Base-by-base conservation (phyloP, 2,888 invertebrate genomes). In the Rhingia campestris region DNA sequence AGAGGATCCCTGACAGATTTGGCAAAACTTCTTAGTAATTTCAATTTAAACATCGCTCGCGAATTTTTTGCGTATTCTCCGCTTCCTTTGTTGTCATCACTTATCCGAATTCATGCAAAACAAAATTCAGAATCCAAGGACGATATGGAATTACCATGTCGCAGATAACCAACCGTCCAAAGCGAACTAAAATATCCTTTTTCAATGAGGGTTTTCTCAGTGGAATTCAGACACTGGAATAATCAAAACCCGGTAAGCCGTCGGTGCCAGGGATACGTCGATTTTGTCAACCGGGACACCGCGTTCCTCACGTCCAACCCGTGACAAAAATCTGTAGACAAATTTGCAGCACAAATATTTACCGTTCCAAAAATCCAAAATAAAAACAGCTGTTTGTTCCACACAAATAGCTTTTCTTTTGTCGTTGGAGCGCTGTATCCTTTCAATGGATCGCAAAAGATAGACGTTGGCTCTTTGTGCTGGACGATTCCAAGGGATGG, bases 271-370 rank as follows among this genome's bases (percentile, higher is more conserved):
- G 49, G 41, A 58, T 59, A 51, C 54, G 47, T 58, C 49, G 59
- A 59, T 59, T 53, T 61, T 72, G 43, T 72, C 54, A 63, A n/a
- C 45, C 32, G 41, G 14, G 12, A n/a, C 7, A 30, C 33, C n/a
- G 4, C 22, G n/a, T 6, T 6, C 41, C 33, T 32, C 22, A 41
- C 64, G 39, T 1, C 5, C n/a, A 14, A 39, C 14, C 58, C 70
- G 14, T 41, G 9, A 22, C 22, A 22, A 59, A 66, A 49, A 56
- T 74, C 74, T 74, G 58, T 66, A 74, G 74, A 74, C 74, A 66
- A 74, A 74, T 66, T 74, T 66, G 56, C 74, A 74, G 74, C 51
- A 35, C 58, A 74, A 74, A 74, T 74, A 74, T 74, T 74, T 74
- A 43, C 74, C 47, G 56, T 74, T 22, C 64, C 64, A 56, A 51